Evolutionary conservation across 2,888 invertebrate species (phyloP), one percentile per base, ranked within the genome.

Genomic region (Molanna angustata): DNA sequence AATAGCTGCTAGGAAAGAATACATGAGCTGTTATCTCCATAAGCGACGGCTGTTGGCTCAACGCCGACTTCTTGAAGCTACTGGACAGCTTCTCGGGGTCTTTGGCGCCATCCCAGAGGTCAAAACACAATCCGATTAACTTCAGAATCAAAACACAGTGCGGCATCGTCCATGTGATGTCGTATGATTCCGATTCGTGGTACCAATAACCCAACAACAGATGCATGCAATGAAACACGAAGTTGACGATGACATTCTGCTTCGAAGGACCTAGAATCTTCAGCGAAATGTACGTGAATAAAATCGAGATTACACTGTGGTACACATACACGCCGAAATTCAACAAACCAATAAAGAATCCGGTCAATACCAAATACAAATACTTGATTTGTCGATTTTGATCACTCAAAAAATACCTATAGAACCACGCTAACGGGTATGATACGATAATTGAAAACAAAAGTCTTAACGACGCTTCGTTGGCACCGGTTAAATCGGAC

Each of bases 131-230:
- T 2, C 91, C 96, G 61, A 95, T 95, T 62, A 96, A 77, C 64
- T 94, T 83, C 32, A 98, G 74, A 0, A 90, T 88, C 48, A 98
- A 73, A 7, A 99, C 94, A 73, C 98, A 99, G 59, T 96, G 96
- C 0, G 97, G 95, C 85, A 95, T 94, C 4, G 96, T 97, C 97
- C 98, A 99, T 57, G 89, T 90, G 49, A 98, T 95, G 63, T 94
- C 94, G 67, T 97, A 98, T 7, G 84, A 82, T 61, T 87, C 84
- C 2, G 93, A 92, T 62, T 89, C 87, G 0, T 89, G 90, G 60
- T 75, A 77, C 61, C 82, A 81, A 69, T 95, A 95, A 3, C 94
- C 95, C 73, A 64, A 64, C 58, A 90, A 66, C 7, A 94, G 73
- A 65, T 93, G 91, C 0, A 67, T 71, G 85, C 95, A 86, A 65